These are phyloP conservation scores for Morone saxatilis DNA, from an alignment of 2,113 vertebrate genomes.

Conservation along the genomic window DNA sequence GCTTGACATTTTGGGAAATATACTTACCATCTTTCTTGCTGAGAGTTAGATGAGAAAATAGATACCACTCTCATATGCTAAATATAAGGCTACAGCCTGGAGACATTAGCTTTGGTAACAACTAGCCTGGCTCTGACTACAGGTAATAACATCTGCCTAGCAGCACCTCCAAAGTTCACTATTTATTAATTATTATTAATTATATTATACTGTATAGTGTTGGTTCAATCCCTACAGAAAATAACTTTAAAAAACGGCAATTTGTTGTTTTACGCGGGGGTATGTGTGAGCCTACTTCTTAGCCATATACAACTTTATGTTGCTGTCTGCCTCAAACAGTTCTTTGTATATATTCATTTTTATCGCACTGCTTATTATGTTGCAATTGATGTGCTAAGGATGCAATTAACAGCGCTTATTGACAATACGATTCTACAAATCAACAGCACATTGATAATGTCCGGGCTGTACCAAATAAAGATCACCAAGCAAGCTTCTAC, in stretches of 20 bases:
- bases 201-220: no score
- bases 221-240: neutral
- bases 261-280: neutral
- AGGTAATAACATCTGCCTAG: neutral
- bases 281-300: neutral
- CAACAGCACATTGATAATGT: slow-evolving; percentile 41
- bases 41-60: slow-evolving; percentile 14
- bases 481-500: slow-evolving; percentile 27
- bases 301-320: neutral
- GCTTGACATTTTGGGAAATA: neutral
- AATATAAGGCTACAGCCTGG: slow-evolving; percentile 8
- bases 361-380: slow-evolving; percentile 46
- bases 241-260: neutral
- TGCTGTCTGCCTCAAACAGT: neutral
- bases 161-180: neutral
- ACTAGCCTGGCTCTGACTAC: slow-evolving; percentile 1
- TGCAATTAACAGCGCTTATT: slow-evolving; percentile 52
- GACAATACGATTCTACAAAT: slow-evolving; percentile 54
- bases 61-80: neutral
- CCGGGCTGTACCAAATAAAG: slow-evolving; percentile 10
- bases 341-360: slow-evolving; percentile 39
- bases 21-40: slow-evolving; percentile 11
- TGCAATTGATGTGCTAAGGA: slow-evolving; percentile 57
- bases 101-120: neutral
- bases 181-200: neutral